These are phyloP conservation scores for Herpetotheres cachinnans DNA, from an alignment of 2,113 vertebrate species.

Conservation along the genomic window DNA sequence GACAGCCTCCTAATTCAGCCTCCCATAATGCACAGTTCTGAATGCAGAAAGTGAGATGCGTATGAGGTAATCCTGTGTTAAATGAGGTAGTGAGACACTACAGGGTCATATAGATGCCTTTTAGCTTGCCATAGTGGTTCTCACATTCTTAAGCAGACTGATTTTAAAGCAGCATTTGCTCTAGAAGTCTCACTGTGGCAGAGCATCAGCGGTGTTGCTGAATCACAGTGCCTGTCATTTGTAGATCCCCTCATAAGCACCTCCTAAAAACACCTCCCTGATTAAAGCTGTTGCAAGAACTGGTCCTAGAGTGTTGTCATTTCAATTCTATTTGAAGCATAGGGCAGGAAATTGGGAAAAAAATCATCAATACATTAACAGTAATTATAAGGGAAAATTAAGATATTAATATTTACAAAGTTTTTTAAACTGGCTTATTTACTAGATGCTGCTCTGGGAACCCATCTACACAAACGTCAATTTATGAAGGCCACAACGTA, in stretches of 20 bases:
- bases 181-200: neutral
- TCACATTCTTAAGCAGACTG: neutral
- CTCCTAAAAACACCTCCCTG: neutral
- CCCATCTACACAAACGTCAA: neutral
- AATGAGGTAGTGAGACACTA: neutral
- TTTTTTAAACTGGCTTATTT: neutral
- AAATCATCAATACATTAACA: neutral
- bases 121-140: neutral
- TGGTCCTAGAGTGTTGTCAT: neutral
- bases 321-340: neutral
- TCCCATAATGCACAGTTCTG: neutral
- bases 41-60: neutral
- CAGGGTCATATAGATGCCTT: neutral
- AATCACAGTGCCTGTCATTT: neutral
- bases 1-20: neutral
- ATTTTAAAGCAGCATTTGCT: neutral
- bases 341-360: neutral
- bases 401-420: neutral
- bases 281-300: neutral
- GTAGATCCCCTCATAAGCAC: rapidly evolving
- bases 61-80: neutral
- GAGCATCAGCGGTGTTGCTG: neutral
- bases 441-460: neutral
- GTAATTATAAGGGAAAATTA: neutral
- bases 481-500: neutral